phyloP scores from a whole-genome alignment of 2,797 vertebrate species.

The Myotis planiceps region DNA sequence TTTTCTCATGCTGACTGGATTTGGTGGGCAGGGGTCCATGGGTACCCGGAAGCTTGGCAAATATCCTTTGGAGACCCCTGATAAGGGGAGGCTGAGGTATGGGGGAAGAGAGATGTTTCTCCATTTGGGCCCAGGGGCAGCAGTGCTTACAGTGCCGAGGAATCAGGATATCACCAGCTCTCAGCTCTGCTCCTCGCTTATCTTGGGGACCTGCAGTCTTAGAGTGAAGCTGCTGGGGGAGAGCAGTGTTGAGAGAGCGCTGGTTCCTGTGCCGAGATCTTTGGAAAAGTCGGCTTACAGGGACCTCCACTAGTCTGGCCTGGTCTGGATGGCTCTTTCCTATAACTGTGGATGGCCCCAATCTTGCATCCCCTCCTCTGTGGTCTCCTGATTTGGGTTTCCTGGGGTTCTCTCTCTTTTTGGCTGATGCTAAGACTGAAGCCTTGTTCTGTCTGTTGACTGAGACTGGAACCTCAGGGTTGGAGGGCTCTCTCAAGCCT shows the following conservation, averaged over 20 bases:
- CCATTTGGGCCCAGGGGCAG: background rate
- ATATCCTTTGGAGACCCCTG: conserved; percentile 33
- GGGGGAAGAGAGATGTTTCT: background rate
- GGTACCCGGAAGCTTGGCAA: conserved; percentile 30
- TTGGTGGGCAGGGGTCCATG: background rate
- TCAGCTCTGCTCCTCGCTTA: background rate
- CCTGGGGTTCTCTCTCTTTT: background rate
- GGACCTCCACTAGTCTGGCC: background rate
- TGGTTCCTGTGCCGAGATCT: background rate
- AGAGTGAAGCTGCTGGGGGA: background rate
- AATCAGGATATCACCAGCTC: background rate
- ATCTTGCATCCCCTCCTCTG: background rate
- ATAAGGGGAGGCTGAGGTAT: background rate
- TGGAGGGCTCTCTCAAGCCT: background rate
- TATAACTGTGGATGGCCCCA: background rate
- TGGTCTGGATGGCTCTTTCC: background rate
- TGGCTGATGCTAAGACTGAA: background rate
- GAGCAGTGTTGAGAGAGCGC: background rate
- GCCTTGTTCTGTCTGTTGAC: conserved; percentile 39
- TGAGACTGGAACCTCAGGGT: background rate
- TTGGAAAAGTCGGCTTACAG: background rate
- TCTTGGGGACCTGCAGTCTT: background rate
- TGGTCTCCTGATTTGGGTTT: conserved; percentile 33
- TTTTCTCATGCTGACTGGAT: conserved; percentile 33
- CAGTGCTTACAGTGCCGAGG: background rate